Evolutionary conservation across 2,113 vertebrate genomes (phyloP).

Genomic region (Thalassarche chlororhynchos): DNA sequence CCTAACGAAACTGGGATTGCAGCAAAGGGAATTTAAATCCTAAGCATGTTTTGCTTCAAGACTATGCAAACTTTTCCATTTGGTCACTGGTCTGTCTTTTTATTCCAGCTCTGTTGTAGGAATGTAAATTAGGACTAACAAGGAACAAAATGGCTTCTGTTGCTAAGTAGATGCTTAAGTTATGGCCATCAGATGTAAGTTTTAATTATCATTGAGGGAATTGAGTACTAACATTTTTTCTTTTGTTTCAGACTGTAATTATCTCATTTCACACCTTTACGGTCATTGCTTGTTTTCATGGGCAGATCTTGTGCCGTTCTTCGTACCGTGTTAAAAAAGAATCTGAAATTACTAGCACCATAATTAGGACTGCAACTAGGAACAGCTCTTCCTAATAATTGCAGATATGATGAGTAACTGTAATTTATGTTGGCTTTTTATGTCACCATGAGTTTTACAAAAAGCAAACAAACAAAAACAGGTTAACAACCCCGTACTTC

Average conservation of each 20-base stretch:
- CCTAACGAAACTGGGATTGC: not conserved
- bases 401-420: not conserved
- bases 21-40: not conserved
- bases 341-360: not conserved
- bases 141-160: not conserved
- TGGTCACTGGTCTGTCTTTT: not conserved
- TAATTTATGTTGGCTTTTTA: not conserved
- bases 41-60: not conserved
- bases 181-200: not conserved
- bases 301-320: not conserved
- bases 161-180: not conserved
- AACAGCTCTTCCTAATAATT: not conserved
- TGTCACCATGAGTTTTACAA: not conserved
- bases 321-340: not conserved
- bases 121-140: not conserved
- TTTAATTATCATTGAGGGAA: not conserved
- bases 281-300: not conserved
- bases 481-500: not conserved
- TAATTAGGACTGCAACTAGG: slow-evolving; percentile 4
- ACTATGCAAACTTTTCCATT: not conserved
- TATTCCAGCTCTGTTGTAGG: not conserved
- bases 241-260: not conserved
- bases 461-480: not conserved
- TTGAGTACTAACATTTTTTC: not conserved
- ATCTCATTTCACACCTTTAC: slow-evolving; percentile 15